Base-by-base conservation (phyloP, 1,140 invertebrate genomes). In the Odontomachus brunneus region DNA sequence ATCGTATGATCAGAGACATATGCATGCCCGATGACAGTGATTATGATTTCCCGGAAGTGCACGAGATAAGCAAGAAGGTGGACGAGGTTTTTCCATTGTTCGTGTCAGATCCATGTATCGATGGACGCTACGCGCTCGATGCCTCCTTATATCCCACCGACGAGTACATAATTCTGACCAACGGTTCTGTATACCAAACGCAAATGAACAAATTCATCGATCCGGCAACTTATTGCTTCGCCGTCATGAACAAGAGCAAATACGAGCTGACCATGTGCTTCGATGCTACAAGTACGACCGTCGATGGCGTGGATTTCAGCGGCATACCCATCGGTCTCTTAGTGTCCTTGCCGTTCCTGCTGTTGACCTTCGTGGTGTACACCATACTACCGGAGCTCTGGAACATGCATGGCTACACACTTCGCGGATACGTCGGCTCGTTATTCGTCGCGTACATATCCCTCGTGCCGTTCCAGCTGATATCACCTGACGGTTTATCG, bases 371-470 rank as follows among this genome's bases (percentile, higher is more conserved):
- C 2, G 74, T 93, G 71, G 92, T 95, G 9, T 95, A 95, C 81
- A 86, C 93, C 12, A 88, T 95, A 69, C 89, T 95, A 22, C 94
- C 92, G 0, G 95, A 95, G 65, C 78, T 95, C 14, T 87, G 93
- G n/a, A 95, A 95, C 86, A 94, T 95, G 24, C 95, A 95, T 53
- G 95, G 95, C 1, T 92, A 93, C 44, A 94, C 94, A 0, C 89
- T 96, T n/a, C 94, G 94, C 2, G 94, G 93, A 49, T 95, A 95
- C 83, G 90, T 95, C 0, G 90, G 91, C 26, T 93, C 92, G 55
- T 86, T 95, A 62, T 90, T 94, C 2, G 48, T 95, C 19, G 94
- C 95, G 19, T 95, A 95, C 63, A 84, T 87, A 2, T 88, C 89
- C 22, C 91, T 95, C 66, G 91, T 93, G 0, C 76, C 92, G 1